Percentiles rank a stretch among this genome's conserved stretches.
phyloP scores from a whole-genome alignment of 1,140 invertebrate genomes.

The Hestina assimilis region DNA sequence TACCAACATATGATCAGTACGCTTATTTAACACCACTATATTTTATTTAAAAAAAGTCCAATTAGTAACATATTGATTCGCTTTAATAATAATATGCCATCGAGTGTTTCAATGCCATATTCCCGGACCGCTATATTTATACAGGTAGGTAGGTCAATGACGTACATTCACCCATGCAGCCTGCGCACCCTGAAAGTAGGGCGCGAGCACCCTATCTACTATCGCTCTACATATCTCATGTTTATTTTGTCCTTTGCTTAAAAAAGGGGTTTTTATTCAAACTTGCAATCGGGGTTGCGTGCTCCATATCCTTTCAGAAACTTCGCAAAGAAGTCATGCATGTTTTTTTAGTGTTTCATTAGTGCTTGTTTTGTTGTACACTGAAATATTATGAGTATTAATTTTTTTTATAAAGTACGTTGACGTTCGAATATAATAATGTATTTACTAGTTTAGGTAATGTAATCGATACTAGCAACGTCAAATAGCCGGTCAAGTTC shows the following conservation, averaged over 20 bases:
- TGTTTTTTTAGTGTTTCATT: background rate
- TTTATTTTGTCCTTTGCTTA: slow-evolving; percentile 20
- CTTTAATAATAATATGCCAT: slow-evolving; percentile 1
- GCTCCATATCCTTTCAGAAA: background rate
- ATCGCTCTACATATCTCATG: slow-evolving; percentile 17
- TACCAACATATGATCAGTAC: too few relatives aligned
- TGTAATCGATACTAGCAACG: slow-evolving; percentile 1
- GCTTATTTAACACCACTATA: too few relatives aligned
- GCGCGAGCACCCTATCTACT: slow-evolving; percentile 41
- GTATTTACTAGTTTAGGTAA: slow-evolving; percentile 4
- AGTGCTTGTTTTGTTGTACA: background rate
- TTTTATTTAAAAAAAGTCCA: background rate
- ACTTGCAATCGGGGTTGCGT: slow-evolving; percentile 14
- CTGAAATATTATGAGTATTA: too few relatives aligned
- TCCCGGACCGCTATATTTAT: slow-evolving; percentile 58
- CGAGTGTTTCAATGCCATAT: slow-evolving; percentile 53
- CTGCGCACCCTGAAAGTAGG: slow-evolving; percentile 60
- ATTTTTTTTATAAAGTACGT: too few relatives aligned
- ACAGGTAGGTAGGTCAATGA: slow-evolving; percentile 73
- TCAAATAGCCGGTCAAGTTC: slow-evolving; percentile 1
- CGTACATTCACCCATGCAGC: slow-evolving; percentile 70
- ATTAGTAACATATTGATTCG: background rate
- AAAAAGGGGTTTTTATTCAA: background rate
- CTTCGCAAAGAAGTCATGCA: background rate
- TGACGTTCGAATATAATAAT: too few relatives aligned